phyloP scores from a whole-genome alignment of 2,888 invertebrate genomes.

The Stramonita haemastoma region DNA sequence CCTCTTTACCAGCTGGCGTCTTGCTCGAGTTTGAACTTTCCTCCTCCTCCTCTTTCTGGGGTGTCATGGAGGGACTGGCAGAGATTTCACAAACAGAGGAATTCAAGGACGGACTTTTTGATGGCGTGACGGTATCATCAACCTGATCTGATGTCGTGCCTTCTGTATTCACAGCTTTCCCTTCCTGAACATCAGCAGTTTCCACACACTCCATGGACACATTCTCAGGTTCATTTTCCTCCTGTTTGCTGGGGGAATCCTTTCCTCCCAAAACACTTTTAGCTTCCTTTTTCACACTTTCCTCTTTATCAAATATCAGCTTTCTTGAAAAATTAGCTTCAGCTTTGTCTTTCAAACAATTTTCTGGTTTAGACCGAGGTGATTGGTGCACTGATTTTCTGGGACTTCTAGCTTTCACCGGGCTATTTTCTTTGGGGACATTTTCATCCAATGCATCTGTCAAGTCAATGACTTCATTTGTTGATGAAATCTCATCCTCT shows the following conservation, averaged over 20 bases:
- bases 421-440: constrained; percentile 20
- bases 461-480: constrained; percentile 62
- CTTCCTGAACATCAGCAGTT: constrained; percentile 11
- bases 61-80: constrained; percentile 28
- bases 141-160: constrained; percentile 11
- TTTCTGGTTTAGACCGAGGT: background rate
- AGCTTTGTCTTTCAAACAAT: background rate
- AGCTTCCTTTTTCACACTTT: background rate
- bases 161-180: constrained; percentile 26
- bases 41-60: constrained; percentile 32
- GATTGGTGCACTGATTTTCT: background rate
- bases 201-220: constrained; percentile 17
- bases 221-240: background rate
- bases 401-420: constrained; percentile 28
- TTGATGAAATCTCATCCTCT: constrained; percentile 66
- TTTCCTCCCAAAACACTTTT: background rate
- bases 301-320: constrained; percentile 28
- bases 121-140: background rate
- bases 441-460: constrained; percentile 50
- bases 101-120: constrained; percentile 33
- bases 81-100: constrained; percentile 21
- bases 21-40: constrained; percentile 16
- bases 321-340: constrained; percentile 15
- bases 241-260: background rate
- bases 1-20: background rate